Conservation (phyloP, 2,797 vertebrate species). For the Protonibea diacanthus region DNA sequence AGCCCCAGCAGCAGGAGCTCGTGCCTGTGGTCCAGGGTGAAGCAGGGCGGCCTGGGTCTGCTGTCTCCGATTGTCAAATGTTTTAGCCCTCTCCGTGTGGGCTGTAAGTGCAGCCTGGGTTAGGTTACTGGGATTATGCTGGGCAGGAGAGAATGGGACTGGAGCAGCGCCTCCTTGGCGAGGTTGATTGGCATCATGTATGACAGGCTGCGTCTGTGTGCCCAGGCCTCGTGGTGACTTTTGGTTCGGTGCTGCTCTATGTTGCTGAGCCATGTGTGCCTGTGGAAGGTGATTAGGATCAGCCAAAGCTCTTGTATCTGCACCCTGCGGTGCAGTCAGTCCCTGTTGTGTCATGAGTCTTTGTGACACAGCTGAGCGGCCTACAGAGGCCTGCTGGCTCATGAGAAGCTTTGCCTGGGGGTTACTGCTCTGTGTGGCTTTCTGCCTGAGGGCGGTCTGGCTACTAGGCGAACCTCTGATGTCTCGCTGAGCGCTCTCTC, state of each 20-base stretch:
- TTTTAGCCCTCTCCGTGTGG: conserved; percentile 71
- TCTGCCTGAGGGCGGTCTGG: conserved; percentile 69
- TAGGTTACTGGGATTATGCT: conserved; percentile 54
- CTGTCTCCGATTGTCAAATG: conserved; percentile 69
- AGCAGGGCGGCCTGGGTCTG: conserved; percentile 79
- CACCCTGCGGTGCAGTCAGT: conserved; percentile 21
- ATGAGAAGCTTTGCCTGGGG: conserved; percentile 63
- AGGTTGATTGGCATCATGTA: conserved; percentile 49
- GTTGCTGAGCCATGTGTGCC: conserved; percentile 58
- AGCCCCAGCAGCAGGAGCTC: not conserved
- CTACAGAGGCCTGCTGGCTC: conserved; percentile 61
- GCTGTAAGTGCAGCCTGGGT: conserved; percentile 75
- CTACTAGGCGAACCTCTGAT: conserved; percentile 46
- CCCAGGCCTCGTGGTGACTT: conserved; percentile 44
- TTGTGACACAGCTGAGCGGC: conserved; percentile 46
- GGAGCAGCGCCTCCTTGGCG: conserved; percentile 58
- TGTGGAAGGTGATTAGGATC: conserved; percentile 81
- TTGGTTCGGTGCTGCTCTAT: conserved; percentile 50
- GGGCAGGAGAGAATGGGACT: conserved; percentile 27
- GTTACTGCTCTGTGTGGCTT: conserved; percentile 59
- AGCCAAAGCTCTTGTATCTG: conserved; percentile 71
- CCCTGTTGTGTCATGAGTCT: conserved; percentile 53
- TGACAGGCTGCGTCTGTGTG: conserved; percentile 58
- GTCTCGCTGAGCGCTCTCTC: conserved; percentile 58
- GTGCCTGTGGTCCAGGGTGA: conserved; percentile 50